Percentiles rank a stretch among this genome's conserved stretches.
Conservation (phyloP, 2,113 vertebrate species). For the Balaenoptera acutorostrata region DNA sequence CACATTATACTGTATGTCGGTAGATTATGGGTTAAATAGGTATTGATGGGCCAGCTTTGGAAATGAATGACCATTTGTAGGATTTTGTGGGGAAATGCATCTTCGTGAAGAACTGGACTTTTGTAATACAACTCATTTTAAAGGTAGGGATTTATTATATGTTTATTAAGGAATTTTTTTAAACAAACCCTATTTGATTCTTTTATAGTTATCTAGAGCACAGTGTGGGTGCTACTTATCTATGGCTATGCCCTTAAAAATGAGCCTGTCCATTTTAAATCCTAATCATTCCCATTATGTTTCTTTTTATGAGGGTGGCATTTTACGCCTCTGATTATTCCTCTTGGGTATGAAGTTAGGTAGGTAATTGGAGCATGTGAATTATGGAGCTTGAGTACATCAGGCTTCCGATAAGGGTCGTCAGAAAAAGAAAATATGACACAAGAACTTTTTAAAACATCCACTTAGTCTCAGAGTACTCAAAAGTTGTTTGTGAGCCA, state of each 20-base stretch:
- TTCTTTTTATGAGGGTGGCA: not conserved
- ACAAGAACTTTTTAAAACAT: slow-evolving; percentile 35
- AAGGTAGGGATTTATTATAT: not conserved
- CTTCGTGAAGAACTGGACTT: not conserved
- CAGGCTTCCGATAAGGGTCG: slow-evolving; percentile 20
- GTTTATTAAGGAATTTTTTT: slow-evolving; percentile 19
- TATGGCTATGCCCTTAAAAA: not conserved
- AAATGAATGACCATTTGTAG: not conserved
- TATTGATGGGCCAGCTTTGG: not conserved
- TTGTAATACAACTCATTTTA: not conserved
- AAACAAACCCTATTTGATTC: not conserved
- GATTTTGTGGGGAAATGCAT: not conserved
- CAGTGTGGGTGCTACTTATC: not conserved
- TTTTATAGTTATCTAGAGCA: not conserved
- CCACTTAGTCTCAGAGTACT: not conserved
- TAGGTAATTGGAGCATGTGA: slow-evolving; percentile 17
- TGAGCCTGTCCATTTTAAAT: slow-evolving; percentile 11
- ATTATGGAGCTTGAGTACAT: slow-evolving; percentile 12
- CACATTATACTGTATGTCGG: not conserved
- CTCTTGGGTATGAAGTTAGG: not conserved
- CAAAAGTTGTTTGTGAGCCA: not conserved
- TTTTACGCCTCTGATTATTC: not conserved
- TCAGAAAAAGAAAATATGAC: slow-evolving; percentile 33
- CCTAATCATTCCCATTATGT: not conserved
- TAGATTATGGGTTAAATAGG: not conserved